Conservation (phyloP, 35 echinoderm and acorn worm species). For the Amphiura filiformis region DNA sequence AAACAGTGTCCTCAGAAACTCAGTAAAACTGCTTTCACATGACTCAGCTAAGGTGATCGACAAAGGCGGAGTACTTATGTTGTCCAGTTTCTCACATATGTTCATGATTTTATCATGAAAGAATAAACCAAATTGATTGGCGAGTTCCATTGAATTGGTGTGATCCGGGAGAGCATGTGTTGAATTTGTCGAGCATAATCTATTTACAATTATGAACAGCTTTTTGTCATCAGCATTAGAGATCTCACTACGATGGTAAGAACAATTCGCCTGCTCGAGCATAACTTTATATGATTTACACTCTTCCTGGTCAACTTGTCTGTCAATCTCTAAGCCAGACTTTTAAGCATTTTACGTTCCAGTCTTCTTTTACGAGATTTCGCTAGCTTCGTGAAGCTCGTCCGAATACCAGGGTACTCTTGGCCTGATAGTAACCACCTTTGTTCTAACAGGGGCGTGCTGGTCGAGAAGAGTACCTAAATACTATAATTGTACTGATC, state of each 20-base stretch:
- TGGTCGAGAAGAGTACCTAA: slow-evolving; percentile 22
- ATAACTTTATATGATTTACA: slow-evolving; percentile 39
- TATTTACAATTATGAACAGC: slow-evolving; percentile 14
- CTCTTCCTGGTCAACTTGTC: not conserved
- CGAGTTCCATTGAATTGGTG: slow-evolving; percentile 14
- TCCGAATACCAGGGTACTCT: slow-evolving; percentile 4
- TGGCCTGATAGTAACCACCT: slow-evolving; percentile 3
- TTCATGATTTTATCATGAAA: slow-evolving; percentile 32
- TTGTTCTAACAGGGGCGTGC: slow-evolving; percentile 21
- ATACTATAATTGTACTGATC: slow-evolving; percentile 3
- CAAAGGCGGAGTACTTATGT: not conserved
- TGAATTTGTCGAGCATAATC: not conserved
- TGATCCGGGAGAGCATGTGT: slow-evolving; percentile 9
- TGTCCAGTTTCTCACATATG: not conserved
- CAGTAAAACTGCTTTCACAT: not conserved
- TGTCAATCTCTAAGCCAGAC: not conserved
- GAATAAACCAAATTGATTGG: slow-evolving; percentile 44
- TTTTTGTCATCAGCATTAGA: slow-evolving; percentile 30
- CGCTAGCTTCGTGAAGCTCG: not conserved
- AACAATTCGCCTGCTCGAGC: slow-evolving; percentile 15
- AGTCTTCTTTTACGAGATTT: slow-evolving; percentile 27
- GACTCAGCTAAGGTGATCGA: not conserved
- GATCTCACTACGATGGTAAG: slow-evolving; percentile 32
- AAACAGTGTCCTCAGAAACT: slow-evolving; percentile 30
- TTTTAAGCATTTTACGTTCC: not conserved